A percentile compares a stretch with the other conserved stretches of the same genome.
Evolutionary conservation across 2,113 vertebrate species (phyloP).

Genomic region (Myodes glareolus): DNA sequence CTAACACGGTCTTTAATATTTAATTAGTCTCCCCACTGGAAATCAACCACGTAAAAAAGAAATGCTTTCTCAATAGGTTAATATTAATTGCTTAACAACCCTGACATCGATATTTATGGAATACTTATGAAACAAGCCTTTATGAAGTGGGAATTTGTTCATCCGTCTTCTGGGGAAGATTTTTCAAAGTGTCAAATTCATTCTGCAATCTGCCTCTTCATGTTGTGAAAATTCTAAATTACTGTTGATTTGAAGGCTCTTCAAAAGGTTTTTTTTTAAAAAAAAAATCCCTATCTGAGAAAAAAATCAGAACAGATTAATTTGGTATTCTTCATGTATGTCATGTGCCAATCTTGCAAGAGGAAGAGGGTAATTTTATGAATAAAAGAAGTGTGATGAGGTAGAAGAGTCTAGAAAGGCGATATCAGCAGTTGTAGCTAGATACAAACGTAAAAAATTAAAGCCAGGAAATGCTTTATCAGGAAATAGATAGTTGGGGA

Average conservation of each 20-base stretch:
- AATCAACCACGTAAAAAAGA: conserved; percentile 75
- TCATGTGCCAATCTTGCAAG: conserved; percentile 47
- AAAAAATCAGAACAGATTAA: conserved; percentile 64
- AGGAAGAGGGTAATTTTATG: conserved; percentile 39
- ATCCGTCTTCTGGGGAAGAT: conserved; percentile 60
- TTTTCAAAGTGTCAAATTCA: conserved; percentile 74
- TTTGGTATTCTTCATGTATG: conserved; percentile 60
- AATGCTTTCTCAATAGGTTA: conserved; percentile 73
- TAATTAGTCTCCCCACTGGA: conserved; percentile 76
- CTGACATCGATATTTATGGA: conserved; percentile 72
- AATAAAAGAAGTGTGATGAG: conserved; percentile 36
- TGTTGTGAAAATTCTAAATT: conserved; percentile 74
- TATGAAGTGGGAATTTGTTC: conserved; percentile 56
- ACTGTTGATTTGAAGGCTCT: conserved; percentile 72
- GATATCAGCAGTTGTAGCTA: not conserved
- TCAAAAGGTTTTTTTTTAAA: conserved; percentile 67
- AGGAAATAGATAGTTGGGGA: not conserved
- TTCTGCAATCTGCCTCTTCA: conserved; percentile 66
- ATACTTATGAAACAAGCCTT: conserved; percentile 65
- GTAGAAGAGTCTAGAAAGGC: not conserved
- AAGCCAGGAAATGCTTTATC: not conserved
- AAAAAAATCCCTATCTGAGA: conserved; percentile 42
- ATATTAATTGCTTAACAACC: conserved; percentile 73
- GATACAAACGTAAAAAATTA: conserved; percentile 27
- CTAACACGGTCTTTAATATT: conserved; percentile 74